Base-by-base conservation (phyloP, 2,113 vertebrate species). In the Carassius auratus region DNA sequence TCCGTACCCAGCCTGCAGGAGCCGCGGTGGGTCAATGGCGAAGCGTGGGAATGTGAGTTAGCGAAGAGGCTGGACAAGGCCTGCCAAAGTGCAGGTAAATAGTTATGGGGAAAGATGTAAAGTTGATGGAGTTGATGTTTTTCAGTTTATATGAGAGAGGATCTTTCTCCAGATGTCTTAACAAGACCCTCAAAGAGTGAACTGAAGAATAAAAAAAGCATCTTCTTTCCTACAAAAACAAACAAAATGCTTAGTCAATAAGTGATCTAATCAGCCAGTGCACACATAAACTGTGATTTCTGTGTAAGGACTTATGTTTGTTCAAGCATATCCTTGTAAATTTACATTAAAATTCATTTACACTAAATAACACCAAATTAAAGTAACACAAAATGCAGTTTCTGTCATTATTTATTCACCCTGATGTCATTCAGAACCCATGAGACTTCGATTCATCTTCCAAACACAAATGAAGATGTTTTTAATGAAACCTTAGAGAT, bases 1-100 rank as follows among this genome's bases (percentile, higher is more conserved):
- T 75, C 82, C 50, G 75, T 59, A 36, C 64, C 87, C 85, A 84
- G 73, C 45, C 79, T 76, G 42, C 59, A 55, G 13, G 15, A 75
- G 69, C 26, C 55, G 78, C 36, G 57, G 52, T 14, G 61, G 48
- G 36, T 62, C 64, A 59, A 5, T 8, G 36, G 50, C 2, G 7
- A 21, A 80, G 19, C 7, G 50, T 50, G 55, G n/a, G 26, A 42
- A 33, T 66, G 64, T 33, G 71, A 26, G 62, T 38, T 48, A 6
- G 30, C 8, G 74, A 50, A 13, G 36, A 57, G 9, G 26, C 30
- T 74, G 76, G 42, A 57, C 17, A n/a, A 78, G 15, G 71, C 42
- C 14, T 30, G 62, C 42, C 23, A 42, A 59, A 48, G 17, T 79
- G 45, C 30, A 69, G 15, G 52, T 23, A 13, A 45, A 62, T 61